phyloP scores from a whole-genome alignment of 2,888 invertebrate genomes.

The Idaea dimidiata region DNA sequence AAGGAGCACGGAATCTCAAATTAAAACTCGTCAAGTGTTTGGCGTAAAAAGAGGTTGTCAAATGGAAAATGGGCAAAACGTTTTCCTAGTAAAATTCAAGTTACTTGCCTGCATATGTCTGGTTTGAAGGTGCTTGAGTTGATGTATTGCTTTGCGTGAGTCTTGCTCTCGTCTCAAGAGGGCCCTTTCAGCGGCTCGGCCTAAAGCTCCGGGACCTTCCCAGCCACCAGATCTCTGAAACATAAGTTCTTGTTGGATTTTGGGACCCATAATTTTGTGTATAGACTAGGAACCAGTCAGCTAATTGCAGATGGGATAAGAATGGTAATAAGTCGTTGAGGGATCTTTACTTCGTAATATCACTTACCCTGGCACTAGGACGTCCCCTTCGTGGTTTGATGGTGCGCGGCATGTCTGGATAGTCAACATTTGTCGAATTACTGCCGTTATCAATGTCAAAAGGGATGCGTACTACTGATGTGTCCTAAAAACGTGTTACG shows the following conservation, averaged over 20 bases:
- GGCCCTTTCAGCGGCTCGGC: constrained; percentile 67
- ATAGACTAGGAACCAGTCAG: too few relatives aligned
- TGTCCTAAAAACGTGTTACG: constrained; percentile 43
- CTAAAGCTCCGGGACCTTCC: constrained; percentile 57
- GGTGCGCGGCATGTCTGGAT: constrained; percentile 51
- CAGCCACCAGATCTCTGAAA: constrained; percentile 54
- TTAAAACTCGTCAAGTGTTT: too few relatives aligned
- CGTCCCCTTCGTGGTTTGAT: constrained; percentile 65
- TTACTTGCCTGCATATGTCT: constrained; percentile 65
- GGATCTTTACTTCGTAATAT: background rate
- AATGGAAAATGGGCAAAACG: background rate
- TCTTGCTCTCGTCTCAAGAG: constrained; percentile 69
- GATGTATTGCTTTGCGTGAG: constrained; percentile 72
- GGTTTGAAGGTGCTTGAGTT: constrained; percentile 66
- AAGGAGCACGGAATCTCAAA: too few relatives aligned
- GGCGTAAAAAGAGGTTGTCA: background rate
- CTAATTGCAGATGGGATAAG: too few relatives aligned
- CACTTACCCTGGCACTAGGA: constrained; percentile 59
- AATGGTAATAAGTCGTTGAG: background rate
- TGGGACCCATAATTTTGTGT: too few relatives aligned
- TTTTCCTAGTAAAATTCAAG: background rate
- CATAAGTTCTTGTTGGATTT: background rate
- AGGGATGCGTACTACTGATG: constrained; percentile 65
- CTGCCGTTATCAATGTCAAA: constrained; percentile 67
- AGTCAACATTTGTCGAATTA: constrained; percentile 40